A percentile compares a stretch with the other conserved stretches of the same genome.
phyloP scores from a whole-genome alignment of 1,140 invertebrate species.

The Caenorhabditis latens region DNA sequence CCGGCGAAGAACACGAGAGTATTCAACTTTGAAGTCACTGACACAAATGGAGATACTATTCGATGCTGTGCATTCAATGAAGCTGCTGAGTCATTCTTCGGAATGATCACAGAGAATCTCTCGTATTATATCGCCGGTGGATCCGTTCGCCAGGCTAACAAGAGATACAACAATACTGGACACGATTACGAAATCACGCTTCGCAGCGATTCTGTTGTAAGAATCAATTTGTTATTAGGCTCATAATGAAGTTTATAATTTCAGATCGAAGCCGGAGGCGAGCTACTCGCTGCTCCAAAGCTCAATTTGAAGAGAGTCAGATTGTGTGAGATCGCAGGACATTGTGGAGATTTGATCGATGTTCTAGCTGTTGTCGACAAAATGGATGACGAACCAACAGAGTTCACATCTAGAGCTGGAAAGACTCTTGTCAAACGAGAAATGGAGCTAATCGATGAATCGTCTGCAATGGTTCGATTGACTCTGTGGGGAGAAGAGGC shows the following conservation, averaged over 20 bases:
- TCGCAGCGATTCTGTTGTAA: slow-evolving; percentile 85
- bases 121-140: slow-evolving; percentile 88
- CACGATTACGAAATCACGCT: slow-evolving; percentile 97
- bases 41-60: slow-evolving; percentile 91
- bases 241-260: neutral
- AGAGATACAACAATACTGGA: slow-evolving; percentile 86
- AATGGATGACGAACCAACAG: slow-evolving; percentile 83
- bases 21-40: slow-evolving; percentile 91
- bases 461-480: slow-evolving; percentile 84
- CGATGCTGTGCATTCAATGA: slow-evolving; percentile 93
- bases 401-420: slow-evolving; percentile 79
- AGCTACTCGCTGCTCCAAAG: slow-evolving; percentile 21
- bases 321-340: slow-evolving; percentile 53
- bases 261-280: slow-evolving; percentile 74
- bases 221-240: slow-evolving; percentile 66
- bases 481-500: slow-evolving; percentile 81
- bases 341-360: slow-evolving; percentile 81
- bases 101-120: slow-evolving; percentile 86
- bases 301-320: slow-evolving; percentile 31
- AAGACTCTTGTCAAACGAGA: slow-evolving; percentile 90
- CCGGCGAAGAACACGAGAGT: slow-evolving; percentile 80
- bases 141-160: slow-evolving; percentile 90
- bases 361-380: slow-evolving; percentile 90
- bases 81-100: slow-evolving; percentile 89
- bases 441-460: slow-evolving; percentile 88